Evolutionary conservation across 1,140 invertebrate species (phyloP), one percentile per base, ranked within the genome.

Genomic region (Bombyx mandarina): DNA sequence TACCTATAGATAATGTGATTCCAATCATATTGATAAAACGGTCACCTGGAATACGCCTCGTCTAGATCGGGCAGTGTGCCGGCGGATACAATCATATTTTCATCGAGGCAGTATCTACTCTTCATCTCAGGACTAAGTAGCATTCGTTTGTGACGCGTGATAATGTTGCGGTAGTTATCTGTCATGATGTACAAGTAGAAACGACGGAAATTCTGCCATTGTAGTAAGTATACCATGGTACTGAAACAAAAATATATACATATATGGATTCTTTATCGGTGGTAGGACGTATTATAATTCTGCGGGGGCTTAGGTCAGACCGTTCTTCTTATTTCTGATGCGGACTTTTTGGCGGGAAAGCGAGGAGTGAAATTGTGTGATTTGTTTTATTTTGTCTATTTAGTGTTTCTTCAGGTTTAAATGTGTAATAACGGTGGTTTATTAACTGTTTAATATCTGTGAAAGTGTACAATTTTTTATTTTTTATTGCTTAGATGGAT

Each of bases 181-280:
- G 96, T 97, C 94, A 98, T 97, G 45, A 95, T 92, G 75, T 96
- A 97, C n/a, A 97, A 87, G 77, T 98, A 98, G 66, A 95, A 92
- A 1, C 95, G 91, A 5, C 95, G 90, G 76, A 97, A 94, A 72
- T 96, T 95, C 71, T 95, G 92, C 95, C 95, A 97, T 69, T 95
- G 93, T 10, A 96, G 82, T 53, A 97, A 84, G 72, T 92, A 92
- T 54, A 95, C 92, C 65, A 93, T 93, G 42, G 93, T 93, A 66
- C 95, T 96, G 79, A 54, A 82, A 43, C 45, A 61, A 50, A 61
- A 52, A 56, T 9, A 47, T 26, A 50, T 10, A 10, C 12, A 10
- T 5, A 35, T 35, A 35, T 35, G 26, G 2, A 35, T 35, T 5
- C 4, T 35, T 35, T 35, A 35, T 5, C 26, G 2, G 8, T 46